phyloP scores from a whole-genome alignment of 1,140 invertebrate species.

The Phymastichus coffea region DNA sequence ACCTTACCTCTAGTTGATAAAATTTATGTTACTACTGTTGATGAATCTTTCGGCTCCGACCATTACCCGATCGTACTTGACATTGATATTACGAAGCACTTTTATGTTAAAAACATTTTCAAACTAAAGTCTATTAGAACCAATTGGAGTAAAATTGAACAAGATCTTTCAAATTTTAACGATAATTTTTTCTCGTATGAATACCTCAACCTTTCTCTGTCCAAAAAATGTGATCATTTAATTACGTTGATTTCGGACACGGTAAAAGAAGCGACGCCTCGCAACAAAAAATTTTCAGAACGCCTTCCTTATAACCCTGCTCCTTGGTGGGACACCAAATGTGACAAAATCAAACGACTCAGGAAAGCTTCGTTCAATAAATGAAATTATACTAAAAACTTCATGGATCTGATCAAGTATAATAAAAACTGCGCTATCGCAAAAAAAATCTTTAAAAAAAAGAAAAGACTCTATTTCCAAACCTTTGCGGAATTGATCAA shows the following conservation, averaged over 20 bases:
- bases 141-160: neutral
- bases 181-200: neutral
- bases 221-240: neutral
- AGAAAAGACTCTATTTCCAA: constrained; percentile 4
- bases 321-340: no score
- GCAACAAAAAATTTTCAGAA: neutral
- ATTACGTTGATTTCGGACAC: neutral
- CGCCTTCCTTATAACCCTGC: constrained; percentile 5
- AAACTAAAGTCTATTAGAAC: neutral
- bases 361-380: constrained; percentile 21
- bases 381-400: constrained; percentile 15
- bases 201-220: neutral
- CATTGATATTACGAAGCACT: neutral
- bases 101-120: neutral
- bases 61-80: neutral
- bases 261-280: neutral
- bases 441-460: constrained; percentile 24
- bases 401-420: constrained; percentile 16
- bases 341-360: constrained; percentile 16
- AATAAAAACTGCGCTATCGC: no score
- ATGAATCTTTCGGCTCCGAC: neutral
- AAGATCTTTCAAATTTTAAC: neutral
- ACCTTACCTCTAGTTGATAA: no score
- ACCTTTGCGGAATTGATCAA: constrained; percentile 12
- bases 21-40: no score